Conservation (phyloP, 2,888 invertebrate species). For the Syritta pipiens region DNA sequence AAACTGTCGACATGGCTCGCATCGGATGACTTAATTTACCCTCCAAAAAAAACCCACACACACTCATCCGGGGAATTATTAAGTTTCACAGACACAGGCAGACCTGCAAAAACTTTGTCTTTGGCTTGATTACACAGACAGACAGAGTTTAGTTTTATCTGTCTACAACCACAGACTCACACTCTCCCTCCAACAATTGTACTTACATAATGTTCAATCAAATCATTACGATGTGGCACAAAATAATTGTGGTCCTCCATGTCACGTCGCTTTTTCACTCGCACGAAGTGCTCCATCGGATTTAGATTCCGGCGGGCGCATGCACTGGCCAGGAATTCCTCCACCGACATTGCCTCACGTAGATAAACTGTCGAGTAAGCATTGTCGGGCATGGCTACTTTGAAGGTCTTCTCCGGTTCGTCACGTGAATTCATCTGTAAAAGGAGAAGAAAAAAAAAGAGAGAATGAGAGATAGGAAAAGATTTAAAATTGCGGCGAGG, state of each 20-base stretch:
- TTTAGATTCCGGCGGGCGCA: slow-evolving; percentile 95
- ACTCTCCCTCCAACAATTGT: slow-evolving; percentile 44
- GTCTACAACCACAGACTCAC: too few relatives aligned
- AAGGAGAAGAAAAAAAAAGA: slow-evolving; percentile 73
- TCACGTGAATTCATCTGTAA: slow-evolving; percentile 91
- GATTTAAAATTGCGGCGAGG: neutral
- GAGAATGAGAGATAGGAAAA: slow-evolving; percentile 29
- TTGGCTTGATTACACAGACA: slow-evolving; percentile 40
- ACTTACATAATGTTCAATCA: slow-evolving; percentile 97
- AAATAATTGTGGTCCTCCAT: slow-evolving; percentile 98
- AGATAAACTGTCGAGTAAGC: slow-evolving; percentile 90
- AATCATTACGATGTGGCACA: slow-evolving; percentile 95
- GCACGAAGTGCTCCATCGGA: slow-evolving; percentile 96
- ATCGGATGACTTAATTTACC: slow-evolving; percentile 55
- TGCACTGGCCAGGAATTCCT: slow-evolving; percentile 95
- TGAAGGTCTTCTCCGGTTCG: slow-evolving; percentile 92
- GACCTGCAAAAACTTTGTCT: neutral
- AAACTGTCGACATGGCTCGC: slow-evolving; percentile 59
- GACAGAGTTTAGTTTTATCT: too few relatives aligned
- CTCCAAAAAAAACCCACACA: slow-evolving; percentile 26
- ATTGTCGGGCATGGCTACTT: slow-evolving; percentile 93
- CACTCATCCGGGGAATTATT: slow-evolving; percentile 40
- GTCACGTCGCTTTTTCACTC: slow-evolving; percentile 95
- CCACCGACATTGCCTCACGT: slow-evolving; percentile 95
- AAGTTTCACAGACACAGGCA: slow-evolving; percentile 16